These are phyloP conservation scores for Tetramorium simillimum DNA, from an alignment of 1,140 invertebrate species.

Conservation along the genomic window DNA sequence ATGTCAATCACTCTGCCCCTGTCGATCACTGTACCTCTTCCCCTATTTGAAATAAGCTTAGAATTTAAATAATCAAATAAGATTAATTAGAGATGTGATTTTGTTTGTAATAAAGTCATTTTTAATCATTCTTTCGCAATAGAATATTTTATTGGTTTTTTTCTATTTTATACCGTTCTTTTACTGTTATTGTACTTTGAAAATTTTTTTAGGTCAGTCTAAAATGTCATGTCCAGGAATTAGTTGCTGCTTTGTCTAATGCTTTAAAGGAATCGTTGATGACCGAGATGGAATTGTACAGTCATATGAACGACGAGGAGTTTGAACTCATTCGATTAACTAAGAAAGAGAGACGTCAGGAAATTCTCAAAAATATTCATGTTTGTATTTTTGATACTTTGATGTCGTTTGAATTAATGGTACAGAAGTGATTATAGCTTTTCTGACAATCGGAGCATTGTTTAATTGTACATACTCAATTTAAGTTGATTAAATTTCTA, in stretches of 20 bases:
- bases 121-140: background rate
- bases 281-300: constrained; percentile 89
- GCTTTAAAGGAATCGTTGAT: constrained; percentile 88
- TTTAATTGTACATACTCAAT: background rate
- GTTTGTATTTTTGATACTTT: constrained; percentile 79
- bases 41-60: background rate
- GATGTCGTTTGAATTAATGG: background rate
- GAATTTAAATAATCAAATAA: background rate
- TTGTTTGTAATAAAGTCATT: background rate
- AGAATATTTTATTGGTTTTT: background rate
- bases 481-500: background rate
- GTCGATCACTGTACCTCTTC: too few relatives aligned
- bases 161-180: background rate
- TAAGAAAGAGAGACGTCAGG: constrained; percentile 88
- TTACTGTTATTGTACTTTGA: background rate
- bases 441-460: background rate
- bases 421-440: background rate
- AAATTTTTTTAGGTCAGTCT: constrained; percentile 85
- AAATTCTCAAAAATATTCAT: constrained; percentile 88
- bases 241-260: constrained; percentile 87
- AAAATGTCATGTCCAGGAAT: constrained; percentile 88
- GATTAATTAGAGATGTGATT: background rate
- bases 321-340: constrained; percentile 91
- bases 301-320: constrained; percentile 92
- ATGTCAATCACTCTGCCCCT: too few relatives aligned